Percentiles rank a stretch among this genome's conserved stretches.
phyloP scores from a whole-genome alignment of 2,888 invertebrate genomes.

The Lasius platythorax region DNA sequence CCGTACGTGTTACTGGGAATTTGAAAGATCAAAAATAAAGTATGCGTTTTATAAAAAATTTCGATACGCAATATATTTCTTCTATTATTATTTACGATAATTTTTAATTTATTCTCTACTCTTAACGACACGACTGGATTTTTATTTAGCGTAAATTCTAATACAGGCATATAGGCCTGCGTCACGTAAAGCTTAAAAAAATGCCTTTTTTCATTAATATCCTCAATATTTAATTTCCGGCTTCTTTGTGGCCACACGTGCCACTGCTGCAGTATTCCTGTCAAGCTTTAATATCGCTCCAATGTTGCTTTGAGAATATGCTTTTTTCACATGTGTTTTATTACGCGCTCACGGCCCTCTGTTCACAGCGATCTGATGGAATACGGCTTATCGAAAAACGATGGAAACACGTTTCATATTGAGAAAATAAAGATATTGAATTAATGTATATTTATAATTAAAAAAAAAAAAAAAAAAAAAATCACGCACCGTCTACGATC shows the following conservation, averaged over 20 bases:
- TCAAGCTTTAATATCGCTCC: conserved; percentile 10
- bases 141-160: conserved; percentile 11
- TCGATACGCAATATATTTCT: not conserved
- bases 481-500: not conserved
- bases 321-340: conserved; percentile 14
- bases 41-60: not conserved
- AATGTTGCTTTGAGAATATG: conserved; percentile 25
- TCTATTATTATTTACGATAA: not conserved
- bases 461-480: not conserved
- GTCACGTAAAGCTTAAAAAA: conserved; percentile 5
- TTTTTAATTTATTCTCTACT: not conserved
- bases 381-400: conserved; percentile 24
- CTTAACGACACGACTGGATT: not conserved
- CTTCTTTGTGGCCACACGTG: conserved; percentile 3
- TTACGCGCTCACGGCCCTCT: not conserved
- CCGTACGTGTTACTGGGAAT: not conserved
- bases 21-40: not conserved
- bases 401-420: not conserved
- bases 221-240: conserved; percentile 47
- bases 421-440: not conserved
- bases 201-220: conserved; percentile 17
- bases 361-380: conserved; percentile 17
- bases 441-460: conserved; percentile 3
- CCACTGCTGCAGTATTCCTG: not conserved
- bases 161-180: not conserved